These are phyloP conservation scores for Protonibea diacanthus DNA, from an alignment of 2,797 vertebrate genomes.

Conservation along the genomic window DNA sequence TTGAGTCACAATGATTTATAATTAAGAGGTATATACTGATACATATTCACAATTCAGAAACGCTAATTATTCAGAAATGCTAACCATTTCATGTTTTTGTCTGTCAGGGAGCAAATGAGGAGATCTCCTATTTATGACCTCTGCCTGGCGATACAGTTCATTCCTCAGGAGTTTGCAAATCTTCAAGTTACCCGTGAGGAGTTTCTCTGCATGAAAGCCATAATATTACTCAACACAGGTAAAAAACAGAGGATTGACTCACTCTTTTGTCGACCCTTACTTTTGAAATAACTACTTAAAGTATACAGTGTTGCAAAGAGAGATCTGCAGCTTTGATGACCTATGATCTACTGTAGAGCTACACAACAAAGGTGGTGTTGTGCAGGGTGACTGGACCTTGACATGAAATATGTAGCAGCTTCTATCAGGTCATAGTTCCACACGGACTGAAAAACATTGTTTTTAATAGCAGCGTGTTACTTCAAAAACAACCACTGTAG, in stretches of 20 bases:
- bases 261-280: not conserved
- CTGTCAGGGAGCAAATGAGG: constrained; percentile 93
- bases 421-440: constrained; percentile 33
- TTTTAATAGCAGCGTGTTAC: constrained; percentile 2
- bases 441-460: constrained; percentile 12
- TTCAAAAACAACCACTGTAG: not conserved
- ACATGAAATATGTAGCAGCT: constrained; percentile 52
- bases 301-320: constrained; percentile 38
- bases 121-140: constrained; percentile 94
- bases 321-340: constrained; percentile 39
- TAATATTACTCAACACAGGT: constrained; percentile 97
- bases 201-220: constrained; percentile 98
- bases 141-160: constrained; percentile 95
- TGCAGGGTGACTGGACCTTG: constrained; percentile 36
- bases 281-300: not conserved
- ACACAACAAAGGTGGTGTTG: constrained; percentile 33
- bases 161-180: constrained; percentile 96
- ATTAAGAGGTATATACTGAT: not conserved
- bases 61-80: not conserved
- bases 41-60: not conserved
- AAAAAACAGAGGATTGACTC: constrained; percentile 34
- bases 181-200: constrained; percentile 95
- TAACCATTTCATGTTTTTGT: constrained; percentile 6
- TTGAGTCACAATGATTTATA: not conserved
- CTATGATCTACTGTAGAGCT: constrained; percentile 18